Percentiles rank a stretch among this genome's conserved stretches.
phyloP scores from a whole-genome alignment of 2,113 vertebrate genomes.

The Mustela nigripes region DNA sequence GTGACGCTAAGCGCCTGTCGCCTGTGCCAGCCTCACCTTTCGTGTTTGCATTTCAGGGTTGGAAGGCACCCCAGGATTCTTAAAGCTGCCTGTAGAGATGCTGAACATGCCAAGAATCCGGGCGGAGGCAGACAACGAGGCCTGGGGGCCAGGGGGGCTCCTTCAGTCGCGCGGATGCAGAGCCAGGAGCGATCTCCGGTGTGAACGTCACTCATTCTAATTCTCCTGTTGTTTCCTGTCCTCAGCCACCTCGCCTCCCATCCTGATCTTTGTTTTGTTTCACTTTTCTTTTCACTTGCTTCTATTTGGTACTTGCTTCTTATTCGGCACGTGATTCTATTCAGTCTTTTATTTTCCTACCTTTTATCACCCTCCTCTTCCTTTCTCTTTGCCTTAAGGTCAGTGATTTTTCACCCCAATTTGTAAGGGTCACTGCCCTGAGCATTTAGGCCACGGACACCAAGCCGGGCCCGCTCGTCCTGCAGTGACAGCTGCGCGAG shows the following conservation, averaged over 20 bases:
- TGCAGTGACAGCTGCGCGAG: background rate
- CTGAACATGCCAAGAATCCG: background rate
- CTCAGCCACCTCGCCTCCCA: rapidly evolving
- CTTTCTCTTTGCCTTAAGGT: background rate
- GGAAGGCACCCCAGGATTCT: background rate
- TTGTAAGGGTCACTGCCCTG: background rate
- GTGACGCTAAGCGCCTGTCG: rapidly evolving
- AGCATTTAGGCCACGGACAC: background rate
- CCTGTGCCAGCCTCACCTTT: rapidly evolving
- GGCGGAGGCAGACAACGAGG: no score
- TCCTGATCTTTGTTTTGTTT: background rate
- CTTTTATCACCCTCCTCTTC: background rate
- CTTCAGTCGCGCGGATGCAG: background rate
- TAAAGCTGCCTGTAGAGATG: background rate
- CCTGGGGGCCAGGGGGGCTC: rapidly evolving
- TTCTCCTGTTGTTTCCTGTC: rapidly evolving
- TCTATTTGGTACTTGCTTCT: background rate
- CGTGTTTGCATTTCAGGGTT: rapidly evolving
- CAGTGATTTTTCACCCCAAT: background rate
- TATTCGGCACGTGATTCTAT: background rate
- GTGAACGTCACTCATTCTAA: no score
- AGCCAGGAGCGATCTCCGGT: rapidly evolving
- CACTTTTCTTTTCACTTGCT: background rate
- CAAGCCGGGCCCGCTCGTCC: background rate
- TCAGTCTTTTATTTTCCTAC: background rate